Evolutionary conservation across 2,797 vertebrate species (phyloP), one percentile per base, ranked within the genome.

Genomic region (Lepidocolaptes lacrymiger): DNA sequence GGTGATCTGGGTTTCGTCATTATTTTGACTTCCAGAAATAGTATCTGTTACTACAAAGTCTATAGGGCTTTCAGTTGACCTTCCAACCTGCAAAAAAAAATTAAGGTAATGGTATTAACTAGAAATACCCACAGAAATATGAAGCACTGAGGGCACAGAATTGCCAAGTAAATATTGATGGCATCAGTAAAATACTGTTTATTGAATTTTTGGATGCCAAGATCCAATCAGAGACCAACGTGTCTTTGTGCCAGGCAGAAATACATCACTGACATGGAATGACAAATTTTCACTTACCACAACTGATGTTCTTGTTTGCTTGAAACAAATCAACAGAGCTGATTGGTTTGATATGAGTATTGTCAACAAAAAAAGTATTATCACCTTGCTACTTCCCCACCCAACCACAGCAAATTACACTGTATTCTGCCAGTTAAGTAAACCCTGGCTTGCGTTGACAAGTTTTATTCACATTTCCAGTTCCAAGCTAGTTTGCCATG

Each of bases 31-130:
- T 78, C 99, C 99, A 26, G 99, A 99, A 96, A 99, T 95, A 1
- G 99, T 99, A 96, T 99, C 99, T 12, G 99, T 99, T 69, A 99
- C 99, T 74, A 99, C 99, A 95, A 99, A 99, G 98, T 99, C 99
- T 79, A 99, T 99, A 28, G 99, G 99, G 91, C 98, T 99, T 96
- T 99, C 99, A 14, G 99, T 99, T 71, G 99, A 99, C 58, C 99
- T 98, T 56, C 99, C 99, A 91, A 99, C 99, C 99, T 99, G 93
- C n/a, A 90, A 76, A 94, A 54, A 54, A 41, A 30, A 32, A 64
- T 26, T 5, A 36, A 66, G 20, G 20, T 34, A 34, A 55, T 4
- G 2, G 27, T 46, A 10, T 12, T 12, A 54, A 83, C 51, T 62
- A 80, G 41, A 49, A 85, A 83, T 8, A 58, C 3, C 11, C 49